Evolutionary conservation across 2,797 vertebrate genomes (phyloP).

Genomic region (Sebastes oblongus): DNA sequence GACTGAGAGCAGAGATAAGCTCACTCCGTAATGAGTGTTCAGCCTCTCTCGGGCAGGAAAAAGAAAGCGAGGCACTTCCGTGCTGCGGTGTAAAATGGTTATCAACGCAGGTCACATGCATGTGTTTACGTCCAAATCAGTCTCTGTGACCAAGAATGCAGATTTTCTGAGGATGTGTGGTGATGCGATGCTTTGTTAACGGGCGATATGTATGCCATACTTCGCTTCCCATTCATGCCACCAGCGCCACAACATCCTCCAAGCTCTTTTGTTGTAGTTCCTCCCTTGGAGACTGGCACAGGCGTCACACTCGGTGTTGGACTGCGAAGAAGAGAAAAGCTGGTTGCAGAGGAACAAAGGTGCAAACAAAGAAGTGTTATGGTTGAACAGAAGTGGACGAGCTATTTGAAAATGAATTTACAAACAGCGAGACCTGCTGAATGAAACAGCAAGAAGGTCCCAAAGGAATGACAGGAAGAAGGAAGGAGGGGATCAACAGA

Average conservation of each 20-base stretch:
- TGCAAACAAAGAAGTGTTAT: conserved; percentile 61
- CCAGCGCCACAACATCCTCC: conserved; percentile 17
- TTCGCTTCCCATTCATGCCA: conserved; percentile 22
- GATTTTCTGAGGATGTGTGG: conserved; percentile 19
- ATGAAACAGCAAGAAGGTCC: conserved; percentile 21
- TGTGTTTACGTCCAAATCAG: conserved; percentile 37
- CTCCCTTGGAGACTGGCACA: conserved; percentile 34
- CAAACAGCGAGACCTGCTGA: conserved; percentile 6
- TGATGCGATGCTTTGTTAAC: conserved; percentile 20
- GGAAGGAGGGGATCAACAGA: conserved; percentile 12
- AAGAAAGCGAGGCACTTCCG: conserved; percentile 15
- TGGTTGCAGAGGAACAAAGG: conserved; percentile 54
- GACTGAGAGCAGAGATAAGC: conserved; percentile 70
- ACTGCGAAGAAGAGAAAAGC: conserved; percentile 22
- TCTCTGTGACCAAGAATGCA: conserved; percentile 38
- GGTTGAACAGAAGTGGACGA: conserved; percentile 44
- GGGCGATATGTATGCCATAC: conserved; percentile 29
- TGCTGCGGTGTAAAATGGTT: conserved; percentile 19
- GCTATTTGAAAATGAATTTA: conserved; percentile 6
- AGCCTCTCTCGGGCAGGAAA: conserved; percentile 43
- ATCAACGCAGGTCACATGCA: conserved; percentile 42
- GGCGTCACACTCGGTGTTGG: conserved; percentile 11
- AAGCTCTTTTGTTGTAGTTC: conserved; percentile 33
- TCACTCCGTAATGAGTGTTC: conserved; percentile 55
- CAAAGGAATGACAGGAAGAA: conserved; percentile 31